These are phyloP conservation scores for Strigamia crassipes DNA, from an alignment of 2,888 invertebrate genomes.

Conservation along the genomic window DNA sequence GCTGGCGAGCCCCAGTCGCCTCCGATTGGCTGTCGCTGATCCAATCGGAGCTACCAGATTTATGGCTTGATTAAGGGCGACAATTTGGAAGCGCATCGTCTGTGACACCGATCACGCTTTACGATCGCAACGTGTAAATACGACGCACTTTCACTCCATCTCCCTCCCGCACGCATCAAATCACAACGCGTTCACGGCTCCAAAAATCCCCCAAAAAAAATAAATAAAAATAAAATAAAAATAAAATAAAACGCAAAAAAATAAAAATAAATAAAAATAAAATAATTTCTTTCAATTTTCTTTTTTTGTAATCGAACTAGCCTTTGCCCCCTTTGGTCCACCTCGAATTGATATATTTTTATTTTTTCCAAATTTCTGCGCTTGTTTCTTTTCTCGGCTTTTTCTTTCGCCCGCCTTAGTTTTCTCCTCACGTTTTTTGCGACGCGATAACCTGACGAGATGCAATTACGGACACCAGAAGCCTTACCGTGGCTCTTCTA, in stretches of 20 bases:
- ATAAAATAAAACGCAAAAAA: no score
- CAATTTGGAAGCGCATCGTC: not conserved
- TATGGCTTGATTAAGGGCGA: constrained; percentile 14
- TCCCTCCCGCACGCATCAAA: not conserved
- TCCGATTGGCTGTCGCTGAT: constrained; percentile 8
- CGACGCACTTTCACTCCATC: not conserved
- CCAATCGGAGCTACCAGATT: constrained; percentile 7
- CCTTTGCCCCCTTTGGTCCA: not conserved
- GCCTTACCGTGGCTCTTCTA: not conserved
- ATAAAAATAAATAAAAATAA: no score
- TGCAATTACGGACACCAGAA: constrained; percentile 28
- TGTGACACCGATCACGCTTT: not conserved
- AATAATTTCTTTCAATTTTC: no score
- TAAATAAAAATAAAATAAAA: no score
- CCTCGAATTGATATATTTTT: not conserved
- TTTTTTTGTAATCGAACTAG: no score
- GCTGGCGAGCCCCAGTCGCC: not conserved
- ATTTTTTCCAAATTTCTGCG: not conserved
- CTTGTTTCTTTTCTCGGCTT: not conserved
- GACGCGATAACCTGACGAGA: constrained; percentile 35
- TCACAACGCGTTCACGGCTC: no score
- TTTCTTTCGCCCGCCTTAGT: not conserved
- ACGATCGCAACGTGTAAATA: not conserved
- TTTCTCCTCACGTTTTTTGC: constrained; percentile 37
- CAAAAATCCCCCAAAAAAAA: no score